phyloP scores from a whole-genome alignment of 2,888 invertebrate species.

The Parthenolecanium corni region DNA sequence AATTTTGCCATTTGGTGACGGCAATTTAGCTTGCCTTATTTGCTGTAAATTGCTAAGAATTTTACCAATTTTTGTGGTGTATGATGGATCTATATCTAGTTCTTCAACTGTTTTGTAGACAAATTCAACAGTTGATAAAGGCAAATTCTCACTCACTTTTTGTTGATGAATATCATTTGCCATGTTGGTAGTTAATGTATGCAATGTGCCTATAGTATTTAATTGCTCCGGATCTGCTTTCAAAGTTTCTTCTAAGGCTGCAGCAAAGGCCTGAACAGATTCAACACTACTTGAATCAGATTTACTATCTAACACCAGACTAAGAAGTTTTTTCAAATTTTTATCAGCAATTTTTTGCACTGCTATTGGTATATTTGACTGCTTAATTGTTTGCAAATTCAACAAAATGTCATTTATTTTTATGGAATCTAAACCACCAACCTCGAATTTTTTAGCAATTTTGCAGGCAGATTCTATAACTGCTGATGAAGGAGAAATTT shows the following conservation, averaged over 20 bases:
- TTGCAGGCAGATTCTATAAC: conserved; percentile 37
- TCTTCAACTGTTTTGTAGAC: conserved; percentile 36
- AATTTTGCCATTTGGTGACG: background rate
- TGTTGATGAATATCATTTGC: background rate
- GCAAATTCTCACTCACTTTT: background rate
- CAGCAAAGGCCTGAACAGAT: background rate
- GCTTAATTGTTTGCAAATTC: background rate
- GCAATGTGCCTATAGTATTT: background rate
- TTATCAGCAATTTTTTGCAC: background rate
- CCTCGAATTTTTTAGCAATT: background rate
- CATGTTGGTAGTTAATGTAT: background rate
- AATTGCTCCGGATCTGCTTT: background rate
- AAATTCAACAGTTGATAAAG: conserved; percentile 37
- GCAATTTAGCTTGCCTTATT: background rate
- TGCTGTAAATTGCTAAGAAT: conserved; percentile 36
- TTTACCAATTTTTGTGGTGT: conserved; percentile 41
- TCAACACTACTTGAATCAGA: background rate
- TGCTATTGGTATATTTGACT: background rate
- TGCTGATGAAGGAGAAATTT: conserved; percentile 44
- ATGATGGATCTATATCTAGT: conserved; percentile 38
- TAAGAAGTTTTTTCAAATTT: background rate
- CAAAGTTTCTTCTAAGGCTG: conserved; percentile 3
- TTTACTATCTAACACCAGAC: background rate
- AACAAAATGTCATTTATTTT: background rate
- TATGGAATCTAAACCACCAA: background rate